Evolutionary conservation across 1,140 invertebrate species (phyloP), one percentile per base, ranked within the genome.

Genomic region (Parasteatoda tepidariorum): DNA sequence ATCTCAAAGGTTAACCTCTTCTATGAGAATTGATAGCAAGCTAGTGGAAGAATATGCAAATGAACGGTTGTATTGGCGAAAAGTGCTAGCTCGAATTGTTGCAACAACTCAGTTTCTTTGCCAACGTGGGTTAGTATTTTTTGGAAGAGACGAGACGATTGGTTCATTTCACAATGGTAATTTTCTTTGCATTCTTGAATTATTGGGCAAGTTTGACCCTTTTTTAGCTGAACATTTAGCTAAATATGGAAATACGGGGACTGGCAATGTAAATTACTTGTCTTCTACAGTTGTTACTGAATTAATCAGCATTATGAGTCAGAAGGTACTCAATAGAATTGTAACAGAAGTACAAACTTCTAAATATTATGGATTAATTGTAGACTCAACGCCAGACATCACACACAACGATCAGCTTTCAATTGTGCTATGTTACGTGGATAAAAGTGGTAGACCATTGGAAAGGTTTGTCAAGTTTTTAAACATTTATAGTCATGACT

Each of bases 141-240:
- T 54, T 76, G 83, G 84, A 76, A 70, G 70, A 79, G 57, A 85
- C 59, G 76, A 86, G 84, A 87, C 61, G 33, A 84, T 85, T 85
- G 83, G 74, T 82, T 86, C 82, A 81, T 83, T 84, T 84, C 48
- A 85, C 38, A 83, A 85, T 84, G 66, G 70, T n/a, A 84, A 85
- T 79, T 86, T 83, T 83, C 59, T 86, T 28, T 57, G 84, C 26
- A 41, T 66, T 74, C 68, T 86, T 74, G 86, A 86, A 18, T 31
- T 31, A 9, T 9, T 70, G 22, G 28, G n/a, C n/a, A 2, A 41
- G 15, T 70, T 38, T 70, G 26, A 66, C 26, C 62, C 4, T 38
- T 66, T 66, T 2, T 5, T 22, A n/a, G 4, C 67, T 18, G 48
- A 48, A 1, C 41, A 70, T 48, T 22, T 48, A 6, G 9, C 18